Evolutionary conservation across 64 coral and sea anemone genomes (phyloP), one percentile per base, ranked within the genome.

Genomic region (Pachyseris speciosa): DNA sequence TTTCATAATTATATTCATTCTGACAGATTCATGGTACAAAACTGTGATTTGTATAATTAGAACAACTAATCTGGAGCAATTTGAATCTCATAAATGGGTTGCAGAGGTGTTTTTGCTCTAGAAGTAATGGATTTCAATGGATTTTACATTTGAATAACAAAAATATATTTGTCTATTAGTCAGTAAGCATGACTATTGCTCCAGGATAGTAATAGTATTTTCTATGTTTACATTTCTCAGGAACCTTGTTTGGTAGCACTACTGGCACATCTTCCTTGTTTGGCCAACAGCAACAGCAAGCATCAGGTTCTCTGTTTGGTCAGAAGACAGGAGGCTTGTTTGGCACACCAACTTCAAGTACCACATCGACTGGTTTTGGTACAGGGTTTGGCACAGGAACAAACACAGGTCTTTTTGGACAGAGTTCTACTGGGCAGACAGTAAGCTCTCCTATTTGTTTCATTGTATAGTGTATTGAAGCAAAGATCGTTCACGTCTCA

Each of bases 301-400:
- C 84, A 52, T 70, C 80, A 0, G 55, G 44, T 42, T 31, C 63
- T 51, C 33, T 92, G n/a, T 96, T 96, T 96, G 89, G 89, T 75
- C 94, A 96, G 69, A 50, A 67, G 11, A 11, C 94, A 49, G 94
- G 90, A 12, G 86, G 94, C 0, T n/a, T 90, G 61, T 90, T 90
- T 52, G 75, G 88, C 2, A 47, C 86, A 30, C 42, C 53, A 30
- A 67, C 75, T 29, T 84, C 83, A 61, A 71, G 79, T 51, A 74
- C 78, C 11, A 47, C 78, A 60, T 17, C 44, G 26, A 32, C 77
- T 22, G 77, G 7, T 10, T 81, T 81, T 63, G 53, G 51, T 1
- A n/a, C 51, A 40, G 53, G 77, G 8, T 81, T 81, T 81, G 77
- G 77, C 25, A 40, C 74, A 31, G 67, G 67, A 71, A 39, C 67